phyloP scores from a whole-genome alignment of 2,888 invertebrate genomes.

The Dicranocentrus wangi region DNA sequence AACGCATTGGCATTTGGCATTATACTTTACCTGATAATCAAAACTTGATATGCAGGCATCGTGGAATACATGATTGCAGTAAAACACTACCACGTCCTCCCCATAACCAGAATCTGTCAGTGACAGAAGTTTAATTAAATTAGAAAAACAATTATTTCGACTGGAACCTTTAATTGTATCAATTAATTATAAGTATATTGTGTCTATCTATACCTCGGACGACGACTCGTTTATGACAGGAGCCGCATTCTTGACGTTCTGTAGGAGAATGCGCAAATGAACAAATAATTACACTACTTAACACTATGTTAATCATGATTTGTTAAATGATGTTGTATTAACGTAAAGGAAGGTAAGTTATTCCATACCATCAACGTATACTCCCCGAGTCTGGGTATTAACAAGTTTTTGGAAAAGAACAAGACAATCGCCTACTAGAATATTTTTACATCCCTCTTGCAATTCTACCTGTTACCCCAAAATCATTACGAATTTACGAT shows the following conservation, averaged over 20 bases:
- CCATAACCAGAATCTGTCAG: slow-evolving; percentile 82
- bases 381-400: slow-evolving; percentile 84
- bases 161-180: too few species aligned
- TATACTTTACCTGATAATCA: slow-evolving; percentile 70
- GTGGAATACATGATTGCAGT: slow-evolving; percentile 93
- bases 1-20: too few species aligned
- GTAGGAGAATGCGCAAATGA: slow-evolving; percentile 73
- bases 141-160: too few species aligned
- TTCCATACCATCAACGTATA: slow-evolving; percentile 81
- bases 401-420: slow-evolving; percentile 88
- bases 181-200: slow-evolving; percentile 28
- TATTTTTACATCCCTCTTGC: slow-evolving; percentile 91
- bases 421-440: slow-evolving; percentile 92
- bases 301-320: not conserved
- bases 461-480: slow-evolving; percentile 81
- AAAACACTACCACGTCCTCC: slow-evolving; percentile 86
- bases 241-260: slow-evolving; percentile 86
- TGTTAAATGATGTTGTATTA: too few species aligned
- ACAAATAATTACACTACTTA: not conserved
- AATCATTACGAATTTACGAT: slow-evolving; percentile 59
- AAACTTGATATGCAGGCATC: slow-evolving; percentile 82
- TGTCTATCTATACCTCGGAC: slow-evolving; percentile 78
- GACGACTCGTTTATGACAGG: slow-evolving; percentile 85
- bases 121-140: slow-evolving; percentile 71
- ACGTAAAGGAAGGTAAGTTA: too few species aligned